Evolutionary conservation across 2,888 invertebrate species (phyloP).

Genomic region (Heliconius ismenius): DNA sequence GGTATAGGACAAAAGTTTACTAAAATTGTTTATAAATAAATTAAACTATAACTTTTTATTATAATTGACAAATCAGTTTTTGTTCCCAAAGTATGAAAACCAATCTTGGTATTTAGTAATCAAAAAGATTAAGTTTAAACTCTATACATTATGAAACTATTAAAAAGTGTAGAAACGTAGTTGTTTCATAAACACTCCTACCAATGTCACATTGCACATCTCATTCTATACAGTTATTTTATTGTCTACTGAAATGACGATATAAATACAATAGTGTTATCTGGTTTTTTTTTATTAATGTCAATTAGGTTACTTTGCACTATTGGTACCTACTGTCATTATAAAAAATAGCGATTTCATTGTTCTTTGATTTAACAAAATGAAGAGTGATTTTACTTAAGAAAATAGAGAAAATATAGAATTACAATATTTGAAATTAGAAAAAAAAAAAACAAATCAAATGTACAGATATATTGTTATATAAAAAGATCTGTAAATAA

Average conservation of each 20-base stretch:
- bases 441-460: neutral
- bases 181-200: conserved; percentile 37
- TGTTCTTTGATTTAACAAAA: neutral
- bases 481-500: conserved; percentile 39
- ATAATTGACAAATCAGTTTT: neutral
- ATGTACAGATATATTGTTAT: neutral
- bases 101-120: neutral
- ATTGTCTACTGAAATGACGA: conserved; percentile 37
- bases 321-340: conserved; percentile 31
- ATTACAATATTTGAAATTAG: neutral
- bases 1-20: neutral
- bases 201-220: conserved; percentile 66
- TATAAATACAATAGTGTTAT: conserved; percentile 38
- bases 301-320: conserved; percentile 35
- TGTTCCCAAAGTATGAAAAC: neutral
- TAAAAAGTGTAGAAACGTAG: conserved; percentile 26
- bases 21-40: neutral
- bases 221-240: conserved; percentile 51
- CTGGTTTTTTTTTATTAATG: conserved; percentile 32
- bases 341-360: neutral
- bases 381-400: neutral
- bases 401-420: neutral
- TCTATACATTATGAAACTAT: conserved; percentile 1
- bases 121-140: neutral
- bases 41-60: neutral